Conservation (phyloP, 2,888 invertebrate genomes). For the Cantharis rufa region DNA sequence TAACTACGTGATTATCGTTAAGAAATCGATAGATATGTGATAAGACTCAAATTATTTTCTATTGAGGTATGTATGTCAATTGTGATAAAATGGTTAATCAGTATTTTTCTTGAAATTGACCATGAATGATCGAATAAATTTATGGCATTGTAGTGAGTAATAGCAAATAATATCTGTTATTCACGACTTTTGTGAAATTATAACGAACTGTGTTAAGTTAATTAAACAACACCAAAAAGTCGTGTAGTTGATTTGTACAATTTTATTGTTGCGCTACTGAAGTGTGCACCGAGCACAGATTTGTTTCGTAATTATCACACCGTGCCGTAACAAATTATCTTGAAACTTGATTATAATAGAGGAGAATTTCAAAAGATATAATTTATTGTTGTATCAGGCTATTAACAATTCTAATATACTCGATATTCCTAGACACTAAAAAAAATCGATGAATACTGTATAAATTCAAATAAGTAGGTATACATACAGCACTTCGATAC, state of each 20-base stretch:
- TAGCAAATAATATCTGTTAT: background rate
- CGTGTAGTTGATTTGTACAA: background rate
- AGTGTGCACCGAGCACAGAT: conserved; percentile 5
- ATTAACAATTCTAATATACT: conserved; percentile 38
- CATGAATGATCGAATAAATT: background rate
- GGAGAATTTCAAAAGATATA: conserved; percentile 37
- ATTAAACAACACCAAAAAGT: conserved; percentile 2
- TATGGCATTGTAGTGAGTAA: background rate
- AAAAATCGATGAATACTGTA: conserved; percentile 36
- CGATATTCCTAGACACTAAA: conserved; percentile 26
- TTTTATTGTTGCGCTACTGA: conserved; percentile 16
- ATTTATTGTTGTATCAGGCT: conserved; percentile 34
- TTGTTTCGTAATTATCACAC: conserved; percentile 31
- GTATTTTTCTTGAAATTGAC: background rate
- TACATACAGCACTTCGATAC: conserved; percentile 25
- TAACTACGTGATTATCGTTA: no score
- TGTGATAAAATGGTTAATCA: background rate
- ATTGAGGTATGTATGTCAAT: background rate
- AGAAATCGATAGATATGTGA: background rate
- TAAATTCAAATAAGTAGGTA: conserved; percentile 36
- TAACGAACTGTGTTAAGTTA: background rate
- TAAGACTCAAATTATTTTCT: background rate
- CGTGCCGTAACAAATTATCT: conserved; percentile 34
- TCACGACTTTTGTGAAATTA: background rate
- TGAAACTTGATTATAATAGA: conserved; percentile 35